Conservation (phyloP, 2,113 vertebrate species). For the Microcebus murinus region DNA sequence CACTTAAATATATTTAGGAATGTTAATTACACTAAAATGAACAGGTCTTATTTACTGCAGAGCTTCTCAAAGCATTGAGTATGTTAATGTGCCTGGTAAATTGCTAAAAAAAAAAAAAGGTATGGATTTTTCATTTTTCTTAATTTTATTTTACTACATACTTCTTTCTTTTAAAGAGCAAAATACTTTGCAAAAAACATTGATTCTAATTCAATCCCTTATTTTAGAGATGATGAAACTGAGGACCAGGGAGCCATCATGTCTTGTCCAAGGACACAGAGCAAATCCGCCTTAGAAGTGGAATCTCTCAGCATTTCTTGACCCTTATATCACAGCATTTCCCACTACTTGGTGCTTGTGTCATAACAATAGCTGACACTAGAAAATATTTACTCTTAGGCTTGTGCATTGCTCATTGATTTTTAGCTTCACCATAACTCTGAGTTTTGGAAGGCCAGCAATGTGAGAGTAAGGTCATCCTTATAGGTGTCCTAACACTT, state of each 20-base stretch:
- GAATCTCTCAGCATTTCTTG: neutral
- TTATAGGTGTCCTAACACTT: neutral
- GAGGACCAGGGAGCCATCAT: neutral
- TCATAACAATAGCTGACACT: neutral
- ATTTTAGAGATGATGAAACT: neutral
- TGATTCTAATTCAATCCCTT: neutral
- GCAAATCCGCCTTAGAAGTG: neutral
- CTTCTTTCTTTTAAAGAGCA: neutral
- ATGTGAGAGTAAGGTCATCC: neutral
- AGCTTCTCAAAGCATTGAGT: neutral
- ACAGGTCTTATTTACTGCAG: neutral
- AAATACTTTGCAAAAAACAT: neutral
- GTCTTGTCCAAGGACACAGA: neutral
- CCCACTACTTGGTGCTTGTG: fast-evolving
- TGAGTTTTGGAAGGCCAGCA: neutral
- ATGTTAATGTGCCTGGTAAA: neutral
- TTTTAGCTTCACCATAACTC: neutral
- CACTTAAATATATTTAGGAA: neutral
- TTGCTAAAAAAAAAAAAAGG: neutral
- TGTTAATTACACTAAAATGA: neutral
- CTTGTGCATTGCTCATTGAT: neutral
- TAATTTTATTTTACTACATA: neutral
- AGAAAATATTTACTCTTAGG: neutral
- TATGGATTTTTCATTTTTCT: neutral
- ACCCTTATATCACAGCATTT: neutral